phyloP scores from a whole-genome alignment of 2,113 vertebrate genomes.

The Desmodus rotundus region DNA sequence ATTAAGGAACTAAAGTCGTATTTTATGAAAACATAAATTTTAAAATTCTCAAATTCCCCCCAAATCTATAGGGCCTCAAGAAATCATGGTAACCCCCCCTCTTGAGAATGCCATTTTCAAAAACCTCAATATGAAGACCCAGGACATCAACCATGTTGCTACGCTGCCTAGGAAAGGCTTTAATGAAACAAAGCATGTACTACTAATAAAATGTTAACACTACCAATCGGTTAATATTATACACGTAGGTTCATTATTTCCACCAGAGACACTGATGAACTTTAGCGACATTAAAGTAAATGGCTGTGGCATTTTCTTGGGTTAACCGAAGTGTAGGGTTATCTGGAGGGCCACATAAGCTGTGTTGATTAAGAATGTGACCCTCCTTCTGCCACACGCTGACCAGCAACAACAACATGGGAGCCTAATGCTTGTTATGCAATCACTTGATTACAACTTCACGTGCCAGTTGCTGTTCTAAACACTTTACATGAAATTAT shows the following conservation, averaged over 20 bases:
- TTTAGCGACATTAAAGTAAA: neutral
- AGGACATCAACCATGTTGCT: neutral
- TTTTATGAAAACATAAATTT: neutral
- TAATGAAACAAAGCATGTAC: neutral
- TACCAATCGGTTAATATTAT: neutral
- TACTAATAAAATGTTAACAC: neutral
- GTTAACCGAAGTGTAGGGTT: neutral
- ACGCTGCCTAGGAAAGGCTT: neutral
- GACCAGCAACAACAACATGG: neutral
- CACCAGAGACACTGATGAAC: neutral
- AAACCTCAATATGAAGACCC: neutral
- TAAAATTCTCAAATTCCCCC: neutral
- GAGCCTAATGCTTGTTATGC: neutral
- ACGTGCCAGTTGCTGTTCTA: neutral
- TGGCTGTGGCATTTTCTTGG: neutral
- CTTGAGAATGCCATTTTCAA: neutral
- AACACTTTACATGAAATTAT: neutral
- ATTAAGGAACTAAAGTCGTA: neutral
- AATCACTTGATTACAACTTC: neutral
- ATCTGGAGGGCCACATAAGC: neutral
- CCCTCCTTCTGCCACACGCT: neutral
- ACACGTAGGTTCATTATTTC: neutral
- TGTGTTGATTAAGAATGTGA: neutral
- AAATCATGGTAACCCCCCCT: rapidly evolving
- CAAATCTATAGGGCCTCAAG: neutral